Conservation (phyloP, 1,140 invertebrate species). For the Leptopilina boulardi region DNA sequence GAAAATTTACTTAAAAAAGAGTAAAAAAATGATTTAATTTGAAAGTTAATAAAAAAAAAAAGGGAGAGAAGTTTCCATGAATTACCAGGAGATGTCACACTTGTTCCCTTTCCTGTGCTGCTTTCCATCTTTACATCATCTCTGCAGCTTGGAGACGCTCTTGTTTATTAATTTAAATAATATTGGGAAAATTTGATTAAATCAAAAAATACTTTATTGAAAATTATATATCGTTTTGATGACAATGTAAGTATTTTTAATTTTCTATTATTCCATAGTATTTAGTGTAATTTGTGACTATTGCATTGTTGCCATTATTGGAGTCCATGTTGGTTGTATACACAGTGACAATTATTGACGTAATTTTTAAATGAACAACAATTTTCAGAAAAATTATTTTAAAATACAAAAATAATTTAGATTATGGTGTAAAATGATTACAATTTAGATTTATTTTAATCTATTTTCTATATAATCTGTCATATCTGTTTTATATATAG, state of each 20-base stretch:
- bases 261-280: background rate
- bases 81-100: no score
- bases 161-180: background rate
- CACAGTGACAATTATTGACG: background rate
- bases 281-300: background rate
- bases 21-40: no score
- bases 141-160: background rate
- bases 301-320: background rate
- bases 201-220: background rate
- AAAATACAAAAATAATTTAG: no score
- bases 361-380: background rate
- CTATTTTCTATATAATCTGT: no score
- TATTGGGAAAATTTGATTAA: background rate
- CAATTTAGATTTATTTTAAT: background rate
- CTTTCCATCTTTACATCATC: no score
- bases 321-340: slow-evolving; percentile 5
- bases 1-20: no score
- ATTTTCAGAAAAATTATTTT: background rate
- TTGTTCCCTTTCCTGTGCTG: no score
- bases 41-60: no score
- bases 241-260: background rate
- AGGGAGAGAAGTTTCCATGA: no score
- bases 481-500: no score
- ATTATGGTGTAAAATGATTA: background rate
- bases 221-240: background rate